Evolutionary conservation across 2,888 invertebrate species (phyloP).

Genomic region (Brachypalpus laphriformis): DNA sequence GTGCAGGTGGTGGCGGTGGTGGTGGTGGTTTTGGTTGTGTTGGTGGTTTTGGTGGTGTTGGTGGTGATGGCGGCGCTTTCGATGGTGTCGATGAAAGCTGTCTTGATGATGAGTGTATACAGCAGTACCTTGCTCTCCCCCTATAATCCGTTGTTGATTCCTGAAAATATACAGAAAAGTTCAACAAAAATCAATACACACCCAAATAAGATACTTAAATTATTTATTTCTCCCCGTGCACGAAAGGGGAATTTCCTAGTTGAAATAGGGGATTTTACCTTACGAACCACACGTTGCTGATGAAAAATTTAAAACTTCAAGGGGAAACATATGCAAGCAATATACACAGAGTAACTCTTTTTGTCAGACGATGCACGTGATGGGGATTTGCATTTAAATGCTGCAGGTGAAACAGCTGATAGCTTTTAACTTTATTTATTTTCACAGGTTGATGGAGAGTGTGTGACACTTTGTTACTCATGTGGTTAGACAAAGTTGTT

Average conservation of each 20-base stretch:
- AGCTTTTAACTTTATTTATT: not conserved
- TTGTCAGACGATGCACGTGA: no score
- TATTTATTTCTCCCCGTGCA: not conserved
- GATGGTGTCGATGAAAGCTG: constrained; percentile 6
- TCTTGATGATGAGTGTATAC: constrained; percentile 15
- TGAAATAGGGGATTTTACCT: not conserved
- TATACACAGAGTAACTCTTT: not conserved
- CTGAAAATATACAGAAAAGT: constrained; percentile 33
- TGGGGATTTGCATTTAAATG: not conserved
- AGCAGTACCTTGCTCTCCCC: constrained; percentile 41
- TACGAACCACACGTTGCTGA: no score
- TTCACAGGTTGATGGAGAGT: not conserved
- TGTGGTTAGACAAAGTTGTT: not conserved
- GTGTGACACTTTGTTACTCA: not conserved
- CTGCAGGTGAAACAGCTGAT: not conserved
- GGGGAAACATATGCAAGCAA: not conserved
- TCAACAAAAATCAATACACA: not conserved
- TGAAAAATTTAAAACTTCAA: not conserved
- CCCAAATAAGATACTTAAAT: not conserved
- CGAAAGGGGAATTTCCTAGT: not conserved
- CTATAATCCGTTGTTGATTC: constrained; percentile 42
- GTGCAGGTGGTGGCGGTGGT: no score
- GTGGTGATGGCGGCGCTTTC: not conserved
- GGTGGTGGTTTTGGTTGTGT: no score
- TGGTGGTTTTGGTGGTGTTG: no score